A percentile compares a stretch with the other conserved stretches of the same genome.
Evolutionary conservation across 2,113 vertebrate genomes (phyloP).

Genomic region (Pygoscelis adeliae): DNA sequence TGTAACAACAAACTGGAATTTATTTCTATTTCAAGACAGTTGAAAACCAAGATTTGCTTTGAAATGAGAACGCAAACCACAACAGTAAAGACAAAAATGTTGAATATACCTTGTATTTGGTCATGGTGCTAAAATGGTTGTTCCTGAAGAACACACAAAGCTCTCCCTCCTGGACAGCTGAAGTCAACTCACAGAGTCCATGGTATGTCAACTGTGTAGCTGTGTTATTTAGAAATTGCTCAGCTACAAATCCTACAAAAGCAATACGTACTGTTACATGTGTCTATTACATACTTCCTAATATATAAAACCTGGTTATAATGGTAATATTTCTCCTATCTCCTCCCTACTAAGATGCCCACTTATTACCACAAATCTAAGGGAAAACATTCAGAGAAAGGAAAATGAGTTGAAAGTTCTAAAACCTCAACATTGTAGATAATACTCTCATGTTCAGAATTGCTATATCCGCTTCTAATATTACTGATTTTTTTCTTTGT

Average conservation of each 20-base stretch:
- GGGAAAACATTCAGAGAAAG: not conserved
- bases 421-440: not conserved
- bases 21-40: not conserved
- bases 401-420: not conserved
- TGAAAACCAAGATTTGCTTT: not conserved
- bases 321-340: not conserved
- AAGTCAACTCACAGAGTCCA: conserved; percentile 95
- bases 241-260: conserved; percentile 89
- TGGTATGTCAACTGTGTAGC: conserved; percentile 98
- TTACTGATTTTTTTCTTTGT: not conserved
- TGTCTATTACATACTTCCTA: not conserved
- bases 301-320: not conserved
- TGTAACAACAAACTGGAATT: not conserved
- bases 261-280: conserved; percentile 47
- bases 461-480: not conserved
- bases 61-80: not conserved
- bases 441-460: not conserved
- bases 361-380: not conserved
- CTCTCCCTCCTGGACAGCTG: conserved; percentile 95
- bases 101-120: conserved; percentile 91
- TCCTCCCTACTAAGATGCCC: not conserved
- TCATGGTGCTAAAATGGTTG: conserved; percentile 99
- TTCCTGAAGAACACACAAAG: conserved; percentile 99
- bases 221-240: conserved; percentile 95
- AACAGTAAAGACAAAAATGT: not conserved